These are phyloP conservation scores for Patiria pectinifera DNA, from an alignment of 53 echinoderm and acorn worm species.

Conservation along the genomic window DNA sequence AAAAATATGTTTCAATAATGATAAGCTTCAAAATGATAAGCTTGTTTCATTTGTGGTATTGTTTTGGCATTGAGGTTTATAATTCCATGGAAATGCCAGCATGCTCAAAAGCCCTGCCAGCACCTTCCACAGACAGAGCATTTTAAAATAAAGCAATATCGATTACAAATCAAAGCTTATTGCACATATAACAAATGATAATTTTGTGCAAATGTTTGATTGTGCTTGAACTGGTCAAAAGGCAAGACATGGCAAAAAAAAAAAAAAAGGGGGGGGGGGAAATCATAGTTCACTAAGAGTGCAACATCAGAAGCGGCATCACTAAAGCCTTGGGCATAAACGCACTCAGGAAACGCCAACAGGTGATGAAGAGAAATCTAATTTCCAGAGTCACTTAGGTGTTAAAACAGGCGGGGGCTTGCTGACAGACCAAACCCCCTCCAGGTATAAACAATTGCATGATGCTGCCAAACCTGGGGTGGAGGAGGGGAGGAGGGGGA, in stretches of 20 bases:
- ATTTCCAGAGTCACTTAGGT: constrained; percentile 40
- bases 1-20: too few relatives aligned
- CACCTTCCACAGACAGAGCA: too few relatives aligned
- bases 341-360: constrained; percentile 10
- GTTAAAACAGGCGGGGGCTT: neutral
- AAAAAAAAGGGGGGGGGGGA: neutral
- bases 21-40: too few relatives aligned
- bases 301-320: neutral
- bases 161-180: too few relatives aligned
- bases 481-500: too few relatives aligned
- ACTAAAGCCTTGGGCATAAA: neutral
- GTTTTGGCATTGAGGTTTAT: too few relatives aligned
- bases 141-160: too few relatives aligned
- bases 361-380: constrained; percentile 20
- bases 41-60: too few relatives aligned
- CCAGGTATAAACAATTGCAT: neutral
- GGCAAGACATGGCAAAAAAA: neutral
- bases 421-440: neutral
- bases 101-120: too few relatives aligned
- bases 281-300: neutral
- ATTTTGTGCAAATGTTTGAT: too few relatives aligned
- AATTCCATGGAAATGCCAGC: too few relatives aligned
- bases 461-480: neutral
- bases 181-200: too few relatives aligned
- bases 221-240: neutral